Base-by-base conservation (phyloP, 1,140 invertebrate species). In the Drosophila lowei region DNA sequence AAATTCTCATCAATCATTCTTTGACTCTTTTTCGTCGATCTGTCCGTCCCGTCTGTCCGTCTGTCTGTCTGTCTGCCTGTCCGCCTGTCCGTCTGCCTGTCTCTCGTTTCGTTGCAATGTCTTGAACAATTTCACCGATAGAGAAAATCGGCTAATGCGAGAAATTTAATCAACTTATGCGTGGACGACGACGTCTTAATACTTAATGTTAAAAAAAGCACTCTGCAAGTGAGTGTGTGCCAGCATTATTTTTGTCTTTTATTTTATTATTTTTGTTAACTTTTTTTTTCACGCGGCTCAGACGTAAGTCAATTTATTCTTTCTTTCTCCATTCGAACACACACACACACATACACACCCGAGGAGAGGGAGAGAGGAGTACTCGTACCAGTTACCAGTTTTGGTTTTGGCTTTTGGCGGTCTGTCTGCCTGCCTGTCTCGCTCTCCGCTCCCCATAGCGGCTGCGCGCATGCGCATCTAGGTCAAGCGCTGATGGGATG, bases 121-220 rank as follows among this genome's bases (percentile, higher is more conserved):
- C 34, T 38, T 38, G 34, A 54, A 72, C 59, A 84, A 72, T 85
- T 84, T 84, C 80, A 55, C 79, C 60, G 60, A 57, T 71, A 54
- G 77, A 76, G 79, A 85, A 84, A 84, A 84, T 84, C 64, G 80
- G 77, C 54, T 80, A 85, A 79, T 79, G 80, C 80, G 80, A 84
- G 80, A 84, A 84, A 84, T 84, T 83, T 84, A 85, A 84, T 84
- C 77, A 84, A 85, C 72, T 79, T 85, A 76, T 66, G 80, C 67
- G 77, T 79, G 60, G 66, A 52, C 78, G 46, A 44, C 74, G 47
- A 59, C 74, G 74, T 83, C 79, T 81, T 78, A 81, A 83, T 72
- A 55, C 71, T 48, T 57, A 62, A 48, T 63, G 59, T 65, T 50
- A 48, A 43, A 77, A 63, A 73, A 74, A 61, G 8, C 48, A 34